Evolutionary conservation across 2,113 vertebrate genomes (phyloP), one percentile per base, ranked within the genome.

Genomic region (Zosterops lateralis): DNA sequence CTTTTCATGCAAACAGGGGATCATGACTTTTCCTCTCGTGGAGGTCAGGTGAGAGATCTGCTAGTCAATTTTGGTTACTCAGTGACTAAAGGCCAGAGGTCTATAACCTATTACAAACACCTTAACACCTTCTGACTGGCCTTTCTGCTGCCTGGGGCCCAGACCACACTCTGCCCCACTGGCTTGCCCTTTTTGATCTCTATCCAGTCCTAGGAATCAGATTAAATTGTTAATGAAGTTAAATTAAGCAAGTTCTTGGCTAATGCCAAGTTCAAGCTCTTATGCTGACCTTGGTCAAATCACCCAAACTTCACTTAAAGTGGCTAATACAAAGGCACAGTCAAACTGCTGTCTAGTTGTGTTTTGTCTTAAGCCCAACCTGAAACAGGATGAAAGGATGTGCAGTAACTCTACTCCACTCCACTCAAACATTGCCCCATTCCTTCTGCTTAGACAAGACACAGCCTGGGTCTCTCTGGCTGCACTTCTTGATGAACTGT

Each of bases 11-110:
- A 70, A 83, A 58, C 4, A 12, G 62, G 40, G 12, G 17, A 45
- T 56, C 0, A 0, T 71, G 68, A 54, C 34, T 84, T 87, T 80
- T 86, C 25, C 10, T 81, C 21, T 56, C 2, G 2, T 31, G 48
- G 20, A 74, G 61, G 73, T 90, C 72, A 75, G 58, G 54, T 60
- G n/a, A 51, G n/a, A 58, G 51, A 79, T 62, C 67, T 88, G 28
- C 24, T 56, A 14, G 24, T 80, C 72, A 68, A 1, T 81, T 76
- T 86, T 86, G n/a, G 65, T 95, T 94, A 85, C 26, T 90, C 57
- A 84, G 32, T 95, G 83, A 83, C 82, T 34, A 80, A 77, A 80
- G 14, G 61, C 8, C 34, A 90, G 64, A 19, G 31, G 51, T 93
- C 84, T 81, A 85, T 51, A 81, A 64, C 60, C 72, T 81, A 7